Conservation (phyloP, 2,888 invertebrate genomes). For the Platycheirus albimanus region DNA sequence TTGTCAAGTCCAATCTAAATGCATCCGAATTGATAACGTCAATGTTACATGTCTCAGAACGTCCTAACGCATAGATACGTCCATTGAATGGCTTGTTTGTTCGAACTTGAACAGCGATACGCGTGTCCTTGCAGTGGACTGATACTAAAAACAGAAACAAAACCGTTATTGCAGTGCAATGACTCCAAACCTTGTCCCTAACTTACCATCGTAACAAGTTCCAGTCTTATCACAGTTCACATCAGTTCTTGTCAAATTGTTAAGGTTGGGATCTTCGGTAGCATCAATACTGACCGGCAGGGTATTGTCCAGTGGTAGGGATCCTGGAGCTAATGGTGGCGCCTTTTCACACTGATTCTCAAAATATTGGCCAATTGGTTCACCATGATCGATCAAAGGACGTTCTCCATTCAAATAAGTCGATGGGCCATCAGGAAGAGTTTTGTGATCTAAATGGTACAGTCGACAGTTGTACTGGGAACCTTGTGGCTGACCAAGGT, state of each 20-base stretch:
- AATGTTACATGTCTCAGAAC: conserved; percentile 97
- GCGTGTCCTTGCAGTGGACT: conserved; percentile 96
- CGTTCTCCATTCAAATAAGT: conserved; percentile 95
- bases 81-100: conserved; percentile 98
- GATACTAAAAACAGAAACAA: conserved; percentile 86
- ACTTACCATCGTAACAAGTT: conserved; percentile 95
- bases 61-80: conserved; percentile 95
- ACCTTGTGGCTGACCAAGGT: conserved; percentile 87
- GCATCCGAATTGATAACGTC: conserved; percentile 96
- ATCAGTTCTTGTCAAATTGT: conserved; percentile 89
- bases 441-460: conserved; percentile 96
- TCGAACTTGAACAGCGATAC: conserved; percentile 95
- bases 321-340: conserved; percentile 77
- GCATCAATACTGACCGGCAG: conserved; percentile 90
- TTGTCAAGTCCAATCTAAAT: conserved; percentile 95
- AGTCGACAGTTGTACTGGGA: conserved; percentile 95
- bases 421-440: conserved; percentile 95
- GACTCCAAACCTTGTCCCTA: neutral
- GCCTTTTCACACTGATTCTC: conserved; percentile 93
- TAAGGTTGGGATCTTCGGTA: conserved; percentile 89
- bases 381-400: conserved; percentile 95
- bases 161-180: neutral
- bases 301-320: conserved; percentile 84
- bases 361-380: conserved; percentile 93
- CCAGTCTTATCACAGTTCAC: conserved; percentile 97